Conservation (phyloP, 2,113 vertebrate species). For the Melanerpes formicivorus region DNA sequence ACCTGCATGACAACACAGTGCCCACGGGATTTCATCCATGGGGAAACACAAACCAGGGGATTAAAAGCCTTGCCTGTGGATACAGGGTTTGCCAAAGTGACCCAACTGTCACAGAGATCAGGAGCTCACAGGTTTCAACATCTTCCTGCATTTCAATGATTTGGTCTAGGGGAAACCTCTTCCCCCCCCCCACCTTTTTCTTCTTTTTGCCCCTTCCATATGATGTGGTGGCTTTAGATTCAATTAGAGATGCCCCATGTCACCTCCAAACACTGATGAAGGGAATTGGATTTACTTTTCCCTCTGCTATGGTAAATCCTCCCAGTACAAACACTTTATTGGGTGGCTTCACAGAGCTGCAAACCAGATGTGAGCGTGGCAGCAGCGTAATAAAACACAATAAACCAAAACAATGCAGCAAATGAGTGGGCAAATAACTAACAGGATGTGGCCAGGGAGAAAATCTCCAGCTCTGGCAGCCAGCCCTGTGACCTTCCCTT, state of each 20-base stretch:
- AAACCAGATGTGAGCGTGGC: neutral
- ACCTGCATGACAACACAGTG: neutral
- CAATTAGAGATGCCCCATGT: neutral
- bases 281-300: slow-evolving; percentile 15
- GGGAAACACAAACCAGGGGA: neutral
- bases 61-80: neutral
- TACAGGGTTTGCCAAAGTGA: neutral
- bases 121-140: neutral
- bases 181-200: too few species aligned
- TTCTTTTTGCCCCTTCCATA: neutral
- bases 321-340: slow-evolving; percentile 3
- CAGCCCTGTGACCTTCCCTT: neutral
- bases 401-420: neutral
- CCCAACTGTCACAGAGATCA: neutral
- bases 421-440: neutral
- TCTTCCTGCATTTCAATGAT: neutral
- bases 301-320: neutral
- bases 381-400: neutral
- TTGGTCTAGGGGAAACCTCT: neutral
- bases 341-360: neutral
- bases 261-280: slow-evolving; percentile 12
- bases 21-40: neutral
- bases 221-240: neutral
- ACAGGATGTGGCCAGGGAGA: neutral
- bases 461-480: neutral